A percentile compares a stretch with the other conserved stretches of the same genome.
These are phyloP conservation scores for Phaethornis superciliosus DNA, from an alignment of 2,113 vertebrate genomes.

Conservation along the genomic window DNA sequence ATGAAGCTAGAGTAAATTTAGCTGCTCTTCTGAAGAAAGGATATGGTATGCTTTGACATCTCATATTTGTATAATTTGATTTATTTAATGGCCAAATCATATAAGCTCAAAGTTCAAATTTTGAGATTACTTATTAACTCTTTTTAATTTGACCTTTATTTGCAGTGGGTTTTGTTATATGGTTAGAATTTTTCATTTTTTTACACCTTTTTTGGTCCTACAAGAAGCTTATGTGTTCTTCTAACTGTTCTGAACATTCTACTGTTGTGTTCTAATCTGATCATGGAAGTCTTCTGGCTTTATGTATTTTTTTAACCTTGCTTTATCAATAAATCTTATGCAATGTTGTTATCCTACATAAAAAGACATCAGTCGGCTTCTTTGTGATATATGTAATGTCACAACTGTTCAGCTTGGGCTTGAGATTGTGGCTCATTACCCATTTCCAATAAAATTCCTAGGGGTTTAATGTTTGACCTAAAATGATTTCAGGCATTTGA, in stretches of 20 bases:
- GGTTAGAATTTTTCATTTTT: not conserved
- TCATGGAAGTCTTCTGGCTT: not conserved
- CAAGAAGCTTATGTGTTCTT: not conserved
- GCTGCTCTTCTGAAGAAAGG: not conserved
- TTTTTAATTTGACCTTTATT: constrained; percentile 55
- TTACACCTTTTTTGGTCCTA: not conserved
- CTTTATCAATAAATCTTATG: not conserved
- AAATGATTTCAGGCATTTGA: not conserved
- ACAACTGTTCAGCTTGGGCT: not conserved
- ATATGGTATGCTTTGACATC: not conserved
- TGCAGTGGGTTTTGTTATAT: not conserved
- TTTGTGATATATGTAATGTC: not conserved
- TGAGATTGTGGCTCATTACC: constrained; percentile 36
- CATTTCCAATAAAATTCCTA: not conserved
- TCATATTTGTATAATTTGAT: not conserved
- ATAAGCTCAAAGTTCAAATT: constrained; percentile 12
- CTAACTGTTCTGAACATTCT: not conserved
- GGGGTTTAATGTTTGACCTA: not conserved
- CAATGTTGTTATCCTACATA: not conserved
- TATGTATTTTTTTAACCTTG: not conserved
- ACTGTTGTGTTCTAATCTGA: not conserved
- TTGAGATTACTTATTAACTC: constrained; percentile 58
- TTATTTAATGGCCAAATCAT: not conserved
- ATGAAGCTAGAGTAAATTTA: not conserved
- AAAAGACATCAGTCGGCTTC: not conserved